A percentile compares a stretch with the other conserved stretches of the same genome.
Conservation (phyloP, 2,797 vertebrate genomes). For the Urophycis tenuis region DNA sequence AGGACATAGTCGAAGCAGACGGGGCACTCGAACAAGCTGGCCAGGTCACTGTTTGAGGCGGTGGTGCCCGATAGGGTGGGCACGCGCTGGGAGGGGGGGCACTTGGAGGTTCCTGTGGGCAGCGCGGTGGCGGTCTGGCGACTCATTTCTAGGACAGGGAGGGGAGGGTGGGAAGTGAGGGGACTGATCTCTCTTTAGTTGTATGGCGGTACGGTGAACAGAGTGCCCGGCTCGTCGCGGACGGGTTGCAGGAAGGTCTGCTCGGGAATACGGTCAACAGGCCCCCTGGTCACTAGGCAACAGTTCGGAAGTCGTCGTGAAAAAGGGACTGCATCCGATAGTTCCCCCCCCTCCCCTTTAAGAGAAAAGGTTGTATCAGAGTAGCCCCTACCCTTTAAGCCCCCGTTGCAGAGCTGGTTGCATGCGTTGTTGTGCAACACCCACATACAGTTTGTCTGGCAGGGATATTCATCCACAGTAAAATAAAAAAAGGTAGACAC, state of each 20-base stretch:
- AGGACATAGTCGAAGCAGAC: constrained; percentile 99
- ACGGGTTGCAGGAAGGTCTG: neutral
- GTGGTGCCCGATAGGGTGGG: constrained; percentile 96
- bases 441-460: constrained; percentile 13
- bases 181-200: neutral
- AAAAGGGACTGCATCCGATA: neutral
- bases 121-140: constrained; percentile 98
- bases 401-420: neutral
- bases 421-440: neutral
- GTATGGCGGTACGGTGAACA: neutral
- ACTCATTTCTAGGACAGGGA: constrained; percentile 87
- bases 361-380: neutral
- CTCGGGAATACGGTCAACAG: neutral
- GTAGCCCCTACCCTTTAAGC: neutral
- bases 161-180: neutral
- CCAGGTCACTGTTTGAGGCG: constrained; percentile 98
- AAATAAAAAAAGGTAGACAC: constrained; percentile 14
- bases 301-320: neutral
- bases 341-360: neutral
- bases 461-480: constrained; percentile 15
- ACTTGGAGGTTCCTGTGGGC: constrained; percentile 98
- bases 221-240: neutral
- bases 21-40: constrained; percentile 97
- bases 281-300: neutral
- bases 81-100: constrained; percentile 93